Base-by-base conservation (phyloP, 2,797 vertebrate genomes). In the Acropternis orthonyx region DNA sequence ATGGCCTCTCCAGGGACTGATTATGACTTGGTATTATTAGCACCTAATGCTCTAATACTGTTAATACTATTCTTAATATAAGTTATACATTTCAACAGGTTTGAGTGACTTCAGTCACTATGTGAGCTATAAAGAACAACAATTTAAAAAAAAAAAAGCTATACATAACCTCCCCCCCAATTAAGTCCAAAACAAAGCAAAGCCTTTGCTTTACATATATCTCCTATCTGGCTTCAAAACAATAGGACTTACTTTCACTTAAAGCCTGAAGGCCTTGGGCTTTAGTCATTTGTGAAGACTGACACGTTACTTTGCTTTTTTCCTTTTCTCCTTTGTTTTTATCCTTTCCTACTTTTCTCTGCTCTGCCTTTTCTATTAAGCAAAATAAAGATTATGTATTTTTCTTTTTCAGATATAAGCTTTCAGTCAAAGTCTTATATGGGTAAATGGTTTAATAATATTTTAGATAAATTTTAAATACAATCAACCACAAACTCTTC, bases 291-390 rank as follows among this genome's bases (percentile, higher is more conserved):
- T 95, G 94, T 41, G 93, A 79, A 88, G 96, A 78, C 58, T 97
- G 97, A 77, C 26, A 16, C 3, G 61, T 76, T 89, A 94, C 63
- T 78, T 94, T 98, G 55, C 28, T 91, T 96, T 96, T 98, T 73
- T 98, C 97, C 89, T 97, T 98, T 39, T 98, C 98, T 92, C 94
- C 97, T 96, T 82, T 98, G 83, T 27, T 96, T 95, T 75, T 98
- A 89, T 97, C 98, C 96, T 97, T 98, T 78, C 92, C 95, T 21
- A 51, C 32, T 72, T 98, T 98, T 96, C 95, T 98, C 81, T 72
- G 55, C 71, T 98, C 98, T 85, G 92, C 3, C 92, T 97, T 98
- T 56, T 98, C 96, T 97, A 85, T 79, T 62, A 95, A 63, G 54
- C 44, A 96, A 94, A 93, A 89, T 73, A 95, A 92, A 95, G 67